phyloP scores from a whole-genome alignment of 1,140 invertebrate species.

The Vollenhovia emeryi region DNA sequence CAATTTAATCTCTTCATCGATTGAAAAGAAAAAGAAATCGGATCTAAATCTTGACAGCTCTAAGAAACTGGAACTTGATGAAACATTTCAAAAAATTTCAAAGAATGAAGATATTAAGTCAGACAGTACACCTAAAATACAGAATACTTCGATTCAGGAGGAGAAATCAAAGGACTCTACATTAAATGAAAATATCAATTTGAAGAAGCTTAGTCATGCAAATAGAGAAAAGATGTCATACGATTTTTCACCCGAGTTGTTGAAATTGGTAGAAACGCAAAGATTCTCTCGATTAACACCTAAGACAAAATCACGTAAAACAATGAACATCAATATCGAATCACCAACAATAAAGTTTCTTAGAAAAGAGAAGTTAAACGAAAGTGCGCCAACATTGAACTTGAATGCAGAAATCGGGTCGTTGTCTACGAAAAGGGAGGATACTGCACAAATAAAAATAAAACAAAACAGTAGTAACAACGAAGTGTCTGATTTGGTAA shows the following conservation, averaged over 20 bases:
- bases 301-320: constrained; percentile 32
- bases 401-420: background rate
- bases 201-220: background rate
- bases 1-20: background rate
- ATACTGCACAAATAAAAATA: constrained; percentile 17
- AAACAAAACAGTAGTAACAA: background rate
- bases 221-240: background rate
- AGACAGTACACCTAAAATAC: background rate
- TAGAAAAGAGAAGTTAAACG: constrained; percentile 79
- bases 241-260: constrained; percentile 19
- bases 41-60: background rate
- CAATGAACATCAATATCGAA: constrained; percentile 43
- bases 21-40: background rate
- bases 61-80: background rate
- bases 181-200: background rate
- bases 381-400: constrained; percentile 74
- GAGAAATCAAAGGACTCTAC: background rate
- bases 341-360: constrained; percentile 73
- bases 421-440: background rate
- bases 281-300: background rate
- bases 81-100: background rate
- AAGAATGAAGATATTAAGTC: constrained; percentile 1
- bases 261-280: background rate
- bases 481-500: constrained; percentile 9
- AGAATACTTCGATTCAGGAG: background rate